Evolutionary conservation across 2,797 vertebrate species (phyloP), one percentile per base, ranked within the genome.

Genomic region (Cyprinella venusta): DNA sequence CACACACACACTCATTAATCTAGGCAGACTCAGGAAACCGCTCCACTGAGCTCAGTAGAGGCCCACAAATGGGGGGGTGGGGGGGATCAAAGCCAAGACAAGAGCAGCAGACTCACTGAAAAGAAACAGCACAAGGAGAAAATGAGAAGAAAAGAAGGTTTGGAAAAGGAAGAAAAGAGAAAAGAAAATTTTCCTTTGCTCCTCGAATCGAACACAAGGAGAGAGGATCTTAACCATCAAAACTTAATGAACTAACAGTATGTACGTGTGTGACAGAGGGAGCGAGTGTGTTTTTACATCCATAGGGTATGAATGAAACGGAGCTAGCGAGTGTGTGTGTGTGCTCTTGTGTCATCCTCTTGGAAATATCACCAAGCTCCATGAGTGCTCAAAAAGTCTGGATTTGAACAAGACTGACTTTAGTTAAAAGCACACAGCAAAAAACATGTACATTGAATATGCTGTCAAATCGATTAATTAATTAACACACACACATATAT

Each of bases 1-100:
- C 52, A 76, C 79, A 80, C 63, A 81, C 84, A 59, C 63, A 70
- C 68, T 75, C 61, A 86, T 83, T 87, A 84, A 88, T 86, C 76
- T 79, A 78, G 81, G 85, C 71, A 70, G 56, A 87, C 83, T 87
- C 84, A 87, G 85, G 75, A 85, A 87, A 88, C 81, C 76, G 79
- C 96, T 96, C 95, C 95, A 97, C 91, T 96, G 95, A 97, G 95
- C 96, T 97, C 94, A 96, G 95, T 95, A 94, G 96, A 96, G 96
- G 95, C 93, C 93, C 94, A 93, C 93, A 94, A 95, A 96, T 89
- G 87, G 87, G 86, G 76, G 87, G 72, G 75, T 77, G 3, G 48
- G 82, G 87, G 91, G 90, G 91, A 94, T 94, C 93, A 94, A 95
- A 94, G 94, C 82, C 16, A 88, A 80, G 82, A 91, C 86, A 84